These are phyloP conservation scores for Luidia sarsii DNA, from an alignment of 53 echinoderm and acorn worm species.

Conservation along the genomic window DNA sequence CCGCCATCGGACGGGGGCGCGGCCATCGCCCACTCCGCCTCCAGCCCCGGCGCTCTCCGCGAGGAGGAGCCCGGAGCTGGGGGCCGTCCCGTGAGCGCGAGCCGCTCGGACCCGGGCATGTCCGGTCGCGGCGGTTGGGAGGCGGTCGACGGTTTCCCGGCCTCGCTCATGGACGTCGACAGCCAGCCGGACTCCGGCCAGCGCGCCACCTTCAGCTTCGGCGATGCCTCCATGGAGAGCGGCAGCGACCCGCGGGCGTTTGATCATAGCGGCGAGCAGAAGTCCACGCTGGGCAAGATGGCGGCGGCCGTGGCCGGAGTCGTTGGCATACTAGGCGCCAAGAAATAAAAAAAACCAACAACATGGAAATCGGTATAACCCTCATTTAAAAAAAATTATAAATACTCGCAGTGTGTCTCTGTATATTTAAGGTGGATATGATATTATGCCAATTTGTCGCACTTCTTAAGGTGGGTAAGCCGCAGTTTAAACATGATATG, in stretches of 20 bases:
- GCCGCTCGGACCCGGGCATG: no score
- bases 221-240: no score
- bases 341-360: no score
- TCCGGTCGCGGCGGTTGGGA: no score
- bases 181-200: constrained; percentile 3
- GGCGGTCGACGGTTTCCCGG: not conserved
- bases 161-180: constrained; percentile 26
- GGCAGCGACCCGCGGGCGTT: not conserved
- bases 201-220: not conserved
- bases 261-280: constrained; percentile 6
- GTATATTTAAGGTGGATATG: no score
- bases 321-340: constrained; percentile 29
- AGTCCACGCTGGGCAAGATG: not conserved
- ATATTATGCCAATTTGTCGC: no score
- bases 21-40: constrained; percentile 12
- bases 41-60: constrained; percentile 16
- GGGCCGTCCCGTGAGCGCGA: not conserved
- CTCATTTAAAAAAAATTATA: no score
- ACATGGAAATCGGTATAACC: no score
- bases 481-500: no score
- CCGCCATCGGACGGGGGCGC: not conserved
- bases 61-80: no score
- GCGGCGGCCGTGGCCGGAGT: constrained; percentile 41
- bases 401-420: no score
- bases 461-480: no score